Evolutionary conservation across 2,888 invertebrate genomes (phyloP).

Genomic region (Cantharis lateralis): DNA sequence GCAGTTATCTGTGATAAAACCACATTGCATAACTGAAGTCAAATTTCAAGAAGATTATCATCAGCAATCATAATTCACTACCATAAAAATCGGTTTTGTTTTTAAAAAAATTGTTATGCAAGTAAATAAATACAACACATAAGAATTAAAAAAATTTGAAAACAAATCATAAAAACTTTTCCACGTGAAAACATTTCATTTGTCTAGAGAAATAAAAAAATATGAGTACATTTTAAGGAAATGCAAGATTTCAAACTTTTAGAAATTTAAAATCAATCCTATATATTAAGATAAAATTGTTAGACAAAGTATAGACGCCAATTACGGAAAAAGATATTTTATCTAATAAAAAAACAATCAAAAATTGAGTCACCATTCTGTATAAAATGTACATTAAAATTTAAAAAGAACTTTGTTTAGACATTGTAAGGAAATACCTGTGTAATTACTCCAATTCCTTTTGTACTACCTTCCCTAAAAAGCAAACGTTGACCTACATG

Average conservation of each 20-base stretch:
- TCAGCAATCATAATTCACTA: neutral
- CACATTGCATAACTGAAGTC: neutral
- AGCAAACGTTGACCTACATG: conserved; percentile 77
- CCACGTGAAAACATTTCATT: neutral
- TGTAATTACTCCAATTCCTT: conserved; percentile 84
- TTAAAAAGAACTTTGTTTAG: neutral
- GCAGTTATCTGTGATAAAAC: neutral
- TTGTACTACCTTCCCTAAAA: conserved; percentile 82
- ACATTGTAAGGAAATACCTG: conserved; percentile 66
- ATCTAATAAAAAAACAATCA: neutral
- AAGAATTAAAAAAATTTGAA: too few species aligned
- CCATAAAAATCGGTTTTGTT: too few species aligned
- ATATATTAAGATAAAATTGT: neutral
- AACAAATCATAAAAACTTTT: neutral
- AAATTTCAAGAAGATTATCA: neutral
- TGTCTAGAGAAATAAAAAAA: neutral
- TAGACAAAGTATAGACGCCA: neutral
- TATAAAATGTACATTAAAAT: neutral
- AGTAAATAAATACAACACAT: neutral
- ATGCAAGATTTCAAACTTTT: neutral
- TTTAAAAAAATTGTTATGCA: neutral
- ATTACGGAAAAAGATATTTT: neutral
- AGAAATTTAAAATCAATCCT: neutral
- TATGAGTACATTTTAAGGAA: neutral
- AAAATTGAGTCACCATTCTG: neutral